These are phyloP conservation scores for Erinaceus europaeus DNA, from an alignment of 2,113 vertebrate species.

Conservation along the genomic window DNA sequence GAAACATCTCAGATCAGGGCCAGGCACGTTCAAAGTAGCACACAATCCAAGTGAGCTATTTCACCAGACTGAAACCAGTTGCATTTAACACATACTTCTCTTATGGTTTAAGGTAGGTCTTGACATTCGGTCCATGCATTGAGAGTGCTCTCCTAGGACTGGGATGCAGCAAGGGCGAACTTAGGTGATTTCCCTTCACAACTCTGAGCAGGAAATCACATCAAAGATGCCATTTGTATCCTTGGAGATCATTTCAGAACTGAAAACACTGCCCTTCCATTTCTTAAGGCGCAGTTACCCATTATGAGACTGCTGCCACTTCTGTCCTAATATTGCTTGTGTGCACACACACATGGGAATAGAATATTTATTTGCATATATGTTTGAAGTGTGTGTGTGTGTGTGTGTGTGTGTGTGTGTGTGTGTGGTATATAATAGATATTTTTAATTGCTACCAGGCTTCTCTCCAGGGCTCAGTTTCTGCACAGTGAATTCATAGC, in stretches of 20 bases:
- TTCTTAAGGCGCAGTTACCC: slow-evolving; percentile 24
- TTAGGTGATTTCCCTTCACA: slow-evolving; percentile 66
- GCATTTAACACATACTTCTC: slow-evolving; percentile 72
- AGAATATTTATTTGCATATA: slow-evolving; percentile 35
- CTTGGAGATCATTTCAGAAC: slow-evolving; percentile 55
- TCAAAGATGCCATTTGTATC: slow-evolving; percentile 65
- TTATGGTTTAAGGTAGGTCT: slow-evolving; percentile 70
- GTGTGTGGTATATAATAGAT: no score
- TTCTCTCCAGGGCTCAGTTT: no score
- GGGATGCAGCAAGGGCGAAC: slow-evolving; percentile 61
- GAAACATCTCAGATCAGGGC: no score
- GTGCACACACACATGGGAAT: no score
- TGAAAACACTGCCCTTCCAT: background rate
- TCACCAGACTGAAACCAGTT: no score
- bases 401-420: background rate
- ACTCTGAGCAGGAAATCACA: background rate
- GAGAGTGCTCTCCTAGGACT: slow-evolving; percentile 48
- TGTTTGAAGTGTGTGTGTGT: background rate
- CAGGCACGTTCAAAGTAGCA: no score
- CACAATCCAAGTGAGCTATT: no score
- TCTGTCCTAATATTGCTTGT: no score
- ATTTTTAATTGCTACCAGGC: no score
- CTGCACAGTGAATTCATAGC: no score
- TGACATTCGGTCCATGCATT: slow-evolving; percentile 62
- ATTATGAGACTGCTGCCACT: background rate